phyloP scores from a whole-genome alignment of 2,888 invertebrate species.

The Lacanobia oleracea region DNA sequence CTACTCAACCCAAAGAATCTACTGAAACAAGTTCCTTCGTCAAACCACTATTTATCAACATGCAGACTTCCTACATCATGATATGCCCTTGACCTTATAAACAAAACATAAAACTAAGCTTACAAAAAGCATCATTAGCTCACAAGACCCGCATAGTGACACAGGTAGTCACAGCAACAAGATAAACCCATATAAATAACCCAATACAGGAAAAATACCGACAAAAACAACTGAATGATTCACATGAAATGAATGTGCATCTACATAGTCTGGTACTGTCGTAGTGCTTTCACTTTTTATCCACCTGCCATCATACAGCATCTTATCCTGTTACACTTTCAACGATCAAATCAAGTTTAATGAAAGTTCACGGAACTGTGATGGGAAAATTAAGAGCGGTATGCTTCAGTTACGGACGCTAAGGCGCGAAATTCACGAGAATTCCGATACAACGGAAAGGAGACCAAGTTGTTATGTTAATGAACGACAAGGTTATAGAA shows the following conservation, averaged over 20 bases:
- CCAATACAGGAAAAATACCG: slow-evolving; percentile 39
- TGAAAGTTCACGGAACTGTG: slow-evolving; percentile 36
- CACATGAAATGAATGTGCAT: slow-evolving; percentile 38
- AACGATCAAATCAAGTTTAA: slow-evolving; percentile 39
- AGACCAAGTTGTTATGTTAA: slow-evolving; percentile 5
- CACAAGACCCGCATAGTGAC: slow-evolving; percentile 2
- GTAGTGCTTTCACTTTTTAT: slow-evolving; percentile 59
- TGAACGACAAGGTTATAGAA: slow-evolving; percentile 1
- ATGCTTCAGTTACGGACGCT: slow-evolving; percentile 2
- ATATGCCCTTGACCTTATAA: background rate
- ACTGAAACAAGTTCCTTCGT: background rate
- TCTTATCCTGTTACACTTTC: slow-evolving; percentile 59
- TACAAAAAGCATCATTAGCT: background rate
- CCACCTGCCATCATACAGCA: slow-evolving; percentile 49
- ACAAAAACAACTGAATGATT: slow-evolving; percentile 42
- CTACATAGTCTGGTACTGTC: slow-evolving; percentile 20
- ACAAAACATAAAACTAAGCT: background rate
- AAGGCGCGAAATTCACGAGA: slow-evolving; percentile 9
- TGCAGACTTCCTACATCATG: background rate
- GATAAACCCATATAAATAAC: slow-evolving; percentile 25
- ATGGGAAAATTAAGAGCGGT: slow-evolving; percentile 11
- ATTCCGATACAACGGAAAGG: slow-evolving; percentile 11
- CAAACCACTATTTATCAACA: background rate
- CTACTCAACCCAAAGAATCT: background rate
- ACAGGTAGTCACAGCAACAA: slow-evolving; percentile 5